phyloP scores from a whole-genome alignment of 1,140 invertebrate genomes.

The Bombus terrestris region DNA sequence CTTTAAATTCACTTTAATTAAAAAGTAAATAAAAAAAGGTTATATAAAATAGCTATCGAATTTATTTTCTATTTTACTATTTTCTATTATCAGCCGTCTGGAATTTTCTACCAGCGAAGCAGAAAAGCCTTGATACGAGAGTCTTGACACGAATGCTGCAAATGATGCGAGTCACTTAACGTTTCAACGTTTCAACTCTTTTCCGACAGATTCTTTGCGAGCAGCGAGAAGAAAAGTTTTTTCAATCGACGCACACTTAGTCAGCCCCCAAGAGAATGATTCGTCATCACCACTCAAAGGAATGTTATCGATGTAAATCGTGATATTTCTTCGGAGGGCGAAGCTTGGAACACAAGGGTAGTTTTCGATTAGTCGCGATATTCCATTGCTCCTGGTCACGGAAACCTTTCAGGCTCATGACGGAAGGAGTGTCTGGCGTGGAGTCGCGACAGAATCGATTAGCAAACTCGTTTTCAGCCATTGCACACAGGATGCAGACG shows the following conservation, averaged over 20 bases:
- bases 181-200: too few relatives aligned
- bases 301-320: constrained; percentile 11
- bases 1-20: constrained; percentile 30
- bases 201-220: neutral
- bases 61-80: too few relatives aligned
- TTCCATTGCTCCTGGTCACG: neutral
- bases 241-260: neutral
- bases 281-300: neutral
- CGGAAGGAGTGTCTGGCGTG: constrained; percentile 17
- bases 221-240: neutral
- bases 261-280: neutral
- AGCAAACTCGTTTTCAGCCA: constrained; percentile 63
- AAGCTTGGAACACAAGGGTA: neutral
- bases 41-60: too few relatives aligned
- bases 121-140: neutral
- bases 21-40: neutral
- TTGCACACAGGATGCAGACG: neutral
- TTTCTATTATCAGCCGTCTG: too few relatives aligned
- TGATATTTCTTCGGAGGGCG: neutral
- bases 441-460: constrained; percentile 63
- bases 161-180: neutral
- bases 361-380: constrained; percentile 23
- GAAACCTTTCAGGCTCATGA: neutral
- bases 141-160: neutral
- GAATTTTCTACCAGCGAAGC: too few relatives aligned